These are phyloP conservation scores for Chironomus riparius DNA, from an alignment of 2,888 invertebrate species.

Conservation along the genomic window DNA sequence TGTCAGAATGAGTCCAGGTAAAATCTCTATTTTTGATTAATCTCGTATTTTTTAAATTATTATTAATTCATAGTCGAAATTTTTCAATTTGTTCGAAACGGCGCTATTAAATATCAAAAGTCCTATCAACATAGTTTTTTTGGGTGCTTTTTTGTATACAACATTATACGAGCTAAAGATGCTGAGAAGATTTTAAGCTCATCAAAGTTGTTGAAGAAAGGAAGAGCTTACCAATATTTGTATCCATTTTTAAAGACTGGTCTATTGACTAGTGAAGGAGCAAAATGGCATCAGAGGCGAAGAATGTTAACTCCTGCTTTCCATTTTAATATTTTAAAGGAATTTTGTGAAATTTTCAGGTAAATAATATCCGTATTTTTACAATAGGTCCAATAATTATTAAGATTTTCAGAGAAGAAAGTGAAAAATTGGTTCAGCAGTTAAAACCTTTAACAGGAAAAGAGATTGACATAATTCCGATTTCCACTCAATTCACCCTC, in stretches of 20 bases:
- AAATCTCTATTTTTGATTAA: background rate
- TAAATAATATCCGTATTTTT: background rate
- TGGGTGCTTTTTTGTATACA: conserved; percentile 35
- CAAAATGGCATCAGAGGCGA: conserved; percentile 51
- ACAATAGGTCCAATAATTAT: background rate
- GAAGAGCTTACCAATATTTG: conserved; percentile 42
- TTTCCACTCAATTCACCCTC: conserved; percentile 51
- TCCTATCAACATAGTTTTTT: conserved; percentile 37
- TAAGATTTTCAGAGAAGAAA: conserved; percentile 34
- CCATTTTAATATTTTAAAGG: conserved; percentile 52
- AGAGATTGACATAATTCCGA: conserved; percentile 44
- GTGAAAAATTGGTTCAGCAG: conserved; percentile 35
- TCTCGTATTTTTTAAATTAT: no score
- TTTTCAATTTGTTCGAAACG: conserved; percentile 35
- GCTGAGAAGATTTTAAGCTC: conserved; percentile 39
- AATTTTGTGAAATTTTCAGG: conserved; percentile 38
- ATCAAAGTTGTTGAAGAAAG: conserved; percentile 46
- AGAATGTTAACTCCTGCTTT: conserved; percentile 57
- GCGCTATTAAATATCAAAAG: conserved; percentile 34
- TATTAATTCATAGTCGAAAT: conserved; percentile 25
- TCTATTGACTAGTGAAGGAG: conserved; percentile 43
- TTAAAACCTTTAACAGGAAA: conserved; percentile 30
- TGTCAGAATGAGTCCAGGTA: background rate
- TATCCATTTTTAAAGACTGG: conserved; percentile 47
- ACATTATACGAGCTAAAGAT: conserved; percentile 44